These are phyloP conservation scores for Drosophila bunnanda DNA, from an alignment of 2,888 invertebrate species.

Conservation along the genomic window DNA sequence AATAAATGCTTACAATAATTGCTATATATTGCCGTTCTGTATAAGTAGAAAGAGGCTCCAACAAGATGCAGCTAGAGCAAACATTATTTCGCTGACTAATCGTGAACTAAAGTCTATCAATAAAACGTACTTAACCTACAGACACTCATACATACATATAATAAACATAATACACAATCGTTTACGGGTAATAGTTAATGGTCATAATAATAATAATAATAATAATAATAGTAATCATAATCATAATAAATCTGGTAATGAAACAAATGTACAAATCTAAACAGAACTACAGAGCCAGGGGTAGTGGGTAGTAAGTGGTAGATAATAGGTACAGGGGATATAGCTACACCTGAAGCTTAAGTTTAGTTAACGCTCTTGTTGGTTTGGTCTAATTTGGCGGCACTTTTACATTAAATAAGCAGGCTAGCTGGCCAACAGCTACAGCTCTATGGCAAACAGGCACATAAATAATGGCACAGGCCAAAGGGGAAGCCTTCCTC, in stretches of 20 bases:
- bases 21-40: conserved; percentile 23
- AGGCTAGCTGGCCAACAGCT: conserved; percentile 27
- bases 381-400: conserved; percentile 72
- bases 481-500: conserved; percentile 24
- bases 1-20: conserved; percentile 34
- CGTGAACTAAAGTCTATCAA: conserved; percentile 29
- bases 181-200: conserved; percentile 21
- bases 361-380: conserved; percentile 71
- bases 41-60: conserved; percentile 4
- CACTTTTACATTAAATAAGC: conserved; percentile 48
- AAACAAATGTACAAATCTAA: conserved; percentile 40
- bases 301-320: background rate
- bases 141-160: conserved; percentile 9
- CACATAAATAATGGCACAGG: conserved; percentile 43
- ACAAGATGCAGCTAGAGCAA: conserved; percentile 9
- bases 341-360: conserved; percentile 67
- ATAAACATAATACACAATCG: conserved; percentile 39
- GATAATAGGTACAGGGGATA: background rate
- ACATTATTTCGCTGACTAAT: conserved; percentile 43
- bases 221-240: conserved; percentile 19
- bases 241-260: conserved; percentile 18
- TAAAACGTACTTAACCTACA: conserved; percentile 25
- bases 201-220: conserved; percentile 25
- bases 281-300: conserved; percentile 19
- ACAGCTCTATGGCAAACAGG: conserved; percentile 56